Base-by-base conservation (phyloP, 2,888 invertebrate species). In the Drosophila pullipes region DNA sequence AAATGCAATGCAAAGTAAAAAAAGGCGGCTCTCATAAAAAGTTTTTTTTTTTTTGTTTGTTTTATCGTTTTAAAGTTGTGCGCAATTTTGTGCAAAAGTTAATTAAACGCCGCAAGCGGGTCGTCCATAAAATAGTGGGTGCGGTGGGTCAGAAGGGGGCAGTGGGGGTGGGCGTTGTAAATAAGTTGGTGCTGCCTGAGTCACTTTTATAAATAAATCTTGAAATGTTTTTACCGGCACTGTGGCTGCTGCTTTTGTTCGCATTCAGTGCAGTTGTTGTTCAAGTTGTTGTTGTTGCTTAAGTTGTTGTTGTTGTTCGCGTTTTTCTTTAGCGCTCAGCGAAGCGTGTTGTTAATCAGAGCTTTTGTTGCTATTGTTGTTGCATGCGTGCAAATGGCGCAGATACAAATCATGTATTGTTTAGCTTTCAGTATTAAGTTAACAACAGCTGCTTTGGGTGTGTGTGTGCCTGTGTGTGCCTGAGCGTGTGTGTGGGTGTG, bases 321-420 rank as follows among this genome's bases (percentile, higher is more conserved):
- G 68, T 52, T 62, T 49, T 65, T 25, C 68, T 77, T 77, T 69
- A 55, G 31, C 33, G 63, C 41, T 35, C 74, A 76, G 49, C 80
- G 76, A 62, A 77, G 87, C 81, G 78, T 84, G 75, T 66, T 61
- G 33, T 59, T 68, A 77, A 76, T 76, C 78, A 77, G 74, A 67
- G 54, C 55, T 41, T 71, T 55, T 58, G 59, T 37, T 58, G 58
- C 39, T 66, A 58, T 55, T 64, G 67, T 65, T 49, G 63, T 39
- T 78, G 82, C 81, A 76, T 85, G 90, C 87, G 85, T 89, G 89
- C 80, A 86, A 86, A 86, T 86, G 87, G 78, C 57, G 54, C 64
- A 89, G 88, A 87, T 89, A 85, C 81, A 87, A 87, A 89, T 89
- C 87, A 89, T 75, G 79, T 75, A 75, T 78, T 88, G 89, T 88